Conservation (phyloP, 2,113 vertebrate species). For the Suricata suricatta region DNA sequence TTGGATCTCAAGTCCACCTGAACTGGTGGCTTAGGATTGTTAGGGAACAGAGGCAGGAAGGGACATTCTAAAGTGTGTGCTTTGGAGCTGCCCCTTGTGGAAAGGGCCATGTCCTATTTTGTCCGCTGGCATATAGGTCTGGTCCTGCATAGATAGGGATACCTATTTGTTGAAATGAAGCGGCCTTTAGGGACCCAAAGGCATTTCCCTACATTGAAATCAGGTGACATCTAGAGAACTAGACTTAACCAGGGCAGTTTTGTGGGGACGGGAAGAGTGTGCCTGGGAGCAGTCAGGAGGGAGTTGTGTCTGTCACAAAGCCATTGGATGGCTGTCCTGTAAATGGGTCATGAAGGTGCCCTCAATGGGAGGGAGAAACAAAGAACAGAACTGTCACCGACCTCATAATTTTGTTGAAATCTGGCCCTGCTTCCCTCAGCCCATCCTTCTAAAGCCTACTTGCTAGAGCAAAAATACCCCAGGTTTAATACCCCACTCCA, state of each 20-base stretch:
- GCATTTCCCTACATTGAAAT: constrained; percentile 67
- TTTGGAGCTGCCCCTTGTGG: neutral
- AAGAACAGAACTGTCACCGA: constrained; percentile 64
- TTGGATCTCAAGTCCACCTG: constrained; percentile 2
- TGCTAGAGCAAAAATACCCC: constrained; percentile 41
- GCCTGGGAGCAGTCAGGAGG: constrained; percentile 68
- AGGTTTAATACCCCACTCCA: constrained; percentile 43
- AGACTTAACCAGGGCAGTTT: constrained; percentile 73
- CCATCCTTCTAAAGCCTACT: constrained; percentile 49
- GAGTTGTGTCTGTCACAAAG: constrained; percentile 70
- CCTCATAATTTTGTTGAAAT: constrained; percentile 73
- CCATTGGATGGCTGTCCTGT: constrained; percentile 63
- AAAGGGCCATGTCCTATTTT: neutral
- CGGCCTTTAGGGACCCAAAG: constrained; percentile 52
- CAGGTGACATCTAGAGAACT: constrained; percentile 65
- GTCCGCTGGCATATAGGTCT: neutral
- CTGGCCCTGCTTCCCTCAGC: constrained; percentile 33
- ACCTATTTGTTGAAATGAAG: constrained; percentile 55
- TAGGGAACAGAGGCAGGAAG: neutral
- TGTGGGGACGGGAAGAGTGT: constrained; percentile 26
- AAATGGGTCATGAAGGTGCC: constrained; percentile 73
- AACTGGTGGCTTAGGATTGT: neutral
- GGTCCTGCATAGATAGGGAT: neutral
- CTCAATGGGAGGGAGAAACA: constrained; percentile 46
- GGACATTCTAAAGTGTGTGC: neutral